phyloP scores from a whole-genome alignment of 2,113 vertebrate species.

The Euleptes europaea region DNA sequence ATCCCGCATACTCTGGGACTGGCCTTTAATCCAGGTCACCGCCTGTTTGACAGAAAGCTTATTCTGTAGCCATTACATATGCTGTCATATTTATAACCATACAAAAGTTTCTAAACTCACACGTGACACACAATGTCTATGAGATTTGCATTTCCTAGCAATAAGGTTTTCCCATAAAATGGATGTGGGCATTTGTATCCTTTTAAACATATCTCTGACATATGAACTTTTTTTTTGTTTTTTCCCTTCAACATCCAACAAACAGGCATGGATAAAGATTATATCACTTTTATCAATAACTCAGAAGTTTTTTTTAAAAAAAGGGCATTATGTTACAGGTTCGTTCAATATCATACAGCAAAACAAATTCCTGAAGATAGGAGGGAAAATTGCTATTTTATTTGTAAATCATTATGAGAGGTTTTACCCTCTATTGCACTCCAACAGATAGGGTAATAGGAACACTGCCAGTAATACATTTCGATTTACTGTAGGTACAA shows the following conservation, averaged over 20 bases:
- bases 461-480: conserved; percentile 9
- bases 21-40: conserved; percentile 37
- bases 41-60: conserved; percentile 14
- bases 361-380: neutral
- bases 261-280: neutral
- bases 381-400: conserved; percentile 26
- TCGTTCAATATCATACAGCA: neutral
- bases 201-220: neutral
- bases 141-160: neutral
- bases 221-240: neutral
- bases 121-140: neutral
- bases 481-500: conserved; percentile 26
- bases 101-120: conserved; percentile 14
- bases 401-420: neutral
- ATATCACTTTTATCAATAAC: neutral
- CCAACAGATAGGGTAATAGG: neutral
- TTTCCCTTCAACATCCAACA: neutral
- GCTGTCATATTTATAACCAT: conserved; percentile 36
- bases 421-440: conserved; percentile 26
- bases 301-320: neutral
- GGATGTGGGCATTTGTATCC: neutral
- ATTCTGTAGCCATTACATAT: conserved; percentile 7
- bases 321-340: no score
- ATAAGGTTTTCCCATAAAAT: neutral
- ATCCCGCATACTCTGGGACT: conserved; percentile 4